These are phyloP conservation scores for Bhutanitis thaidina DNA, from an alignment of 2,888 invertebrate species.

Conservation along the genomic window DNA sequence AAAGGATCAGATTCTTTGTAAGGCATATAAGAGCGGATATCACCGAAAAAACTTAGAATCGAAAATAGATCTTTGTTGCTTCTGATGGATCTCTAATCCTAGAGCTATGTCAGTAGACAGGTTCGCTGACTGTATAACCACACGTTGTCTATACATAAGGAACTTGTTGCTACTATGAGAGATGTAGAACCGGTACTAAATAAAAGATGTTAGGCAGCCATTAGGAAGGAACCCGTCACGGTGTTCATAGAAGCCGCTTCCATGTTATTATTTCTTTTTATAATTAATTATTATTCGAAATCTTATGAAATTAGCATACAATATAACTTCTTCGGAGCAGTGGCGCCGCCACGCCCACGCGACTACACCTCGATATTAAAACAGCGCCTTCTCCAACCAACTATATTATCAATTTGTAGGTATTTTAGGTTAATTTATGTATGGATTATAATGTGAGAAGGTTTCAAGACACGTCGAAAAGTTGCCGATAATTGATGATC, in stretches of 20 bases:
- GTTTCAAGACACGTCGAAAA: constrained; percentile 27
- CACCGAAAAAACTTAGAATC: no score
- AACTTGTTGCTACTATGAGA: constrained; percentile 23
- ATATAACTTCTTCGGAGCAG: constrained; percentile 51
- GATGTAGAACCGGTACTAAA: constrained; percentile 23
- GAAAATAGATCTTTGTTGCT: no score
- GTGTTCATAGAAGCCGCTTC: constrained; percentile 49
- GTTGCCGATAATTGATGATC: constrained; percentile 30
- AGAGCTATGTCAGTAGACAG: no score
- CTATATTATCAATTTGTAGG: constrained; percentile 18
- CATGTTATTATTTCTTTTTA: constrained; percentile 60
- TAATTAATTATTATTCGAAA: constrained; percentile 65
- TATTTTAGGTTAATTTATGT: constrained; percentile 20
- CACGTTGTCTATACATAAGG: background rate
- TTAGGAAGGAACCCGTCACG: constrained; percentile 46
- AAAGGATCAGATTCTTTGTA: no score
- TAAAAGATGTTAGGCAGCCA: constrained; percentile 9
- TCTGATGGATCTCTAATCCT: no score
- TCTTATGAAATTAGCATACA: constrained; percentile 61
- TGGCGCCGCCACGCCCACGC: constrained; percentile 46
- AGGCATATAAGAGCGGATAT: no score
- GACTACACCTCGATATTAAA: constrained; percentile 27
- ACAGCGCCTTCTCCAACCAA: constrained; percentile 28
- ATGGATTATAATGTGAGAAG: constrained; percentile 23
- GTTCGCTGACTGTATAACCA: no score